Base-by-base conservation (phyloP, 2,888 invertebrate genomes). In the Geotrupes spiniger region DNA sequence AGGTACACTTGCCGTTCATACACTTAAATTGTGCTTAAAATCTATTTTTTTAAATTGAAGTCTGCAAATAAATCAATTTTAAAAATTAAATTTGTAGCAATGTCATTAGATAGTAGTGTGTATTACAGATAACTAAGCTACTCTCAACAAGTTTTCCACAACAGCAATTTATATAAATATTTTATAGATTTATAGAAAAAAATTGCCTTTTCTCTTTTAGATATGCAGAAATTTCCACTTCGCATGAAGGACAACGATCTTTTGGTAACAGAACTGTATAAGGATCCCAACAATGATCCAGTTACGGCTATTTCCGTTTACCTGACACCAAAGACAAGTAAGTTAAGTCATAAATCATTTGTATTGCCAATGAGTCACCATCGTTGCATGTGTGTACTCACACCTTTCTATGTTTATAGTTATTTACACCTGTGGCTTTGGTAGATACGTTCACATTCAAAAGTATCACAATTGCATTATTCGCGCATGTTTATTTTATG, bases 161-260 rank as follows among this genome's bases (percentile, higher is more conserved):
- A n/a, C n/a, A 29, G 17, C 6, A 27, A 41, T 11, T 9, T 27
- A 27, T 27, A 8, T 9, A 8, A 27, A 27, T n/a, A n/a, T 8
- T 38, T 36, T 36, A 10, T 8, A 10, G 6, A 36, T 8, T 36
- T n/a, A 9, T 10, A 8, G 6, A 36, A 10, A 36, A 36, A n/a
- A 36, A 36, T n/a, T 9, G 10, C 6, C 10, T 10, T 21, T 21
- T 21, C 4, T 21, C 21, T 21, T 74, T 46, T 75, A 91, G 97
- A 98, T 74, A 99, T 99, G 98, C 97, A 98, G 74, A 99, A 99
- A 74, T 98, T 99, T 74, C 97, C 97, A 1, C 74, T 98, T 4
- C 81, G 98, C 36, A 98, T 99, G 97, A 99, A 98, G 72, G 98
- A 99, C 72, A 98, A 98, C 70, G 99, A 99, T 77, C 77, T 99